Evolutionary conservation across 2,888 invertebrate species (phyloP).

Genomic region (Physocephala rufipes): DNA sequence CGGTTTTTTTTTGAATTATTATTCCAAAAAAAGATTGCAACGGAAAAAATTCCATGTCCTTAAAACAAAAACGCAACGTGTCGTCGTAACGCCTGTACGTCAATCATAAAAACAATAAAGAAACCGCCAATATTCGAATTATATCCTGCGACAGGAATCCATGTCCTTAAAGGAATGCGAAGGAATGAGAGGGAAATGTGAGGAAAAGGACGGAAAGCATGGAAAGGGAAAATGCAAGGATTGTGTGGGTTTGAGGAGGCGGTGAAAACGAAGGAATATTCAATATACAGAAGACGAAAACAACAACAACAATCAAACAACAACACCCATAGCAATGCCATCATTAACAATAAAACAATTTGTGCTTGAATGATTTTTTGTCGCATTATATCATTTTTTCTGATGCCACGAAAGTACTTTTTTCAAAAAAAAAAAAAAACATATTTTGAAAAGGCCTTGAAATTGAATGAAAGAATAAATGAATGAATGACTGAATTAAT

Average conservation of each 20-base stretch:
- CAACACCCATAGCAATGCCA: neutral
- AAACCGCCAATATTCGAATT: constrained; percentile 34
- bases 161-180: constrained; percentile 2
- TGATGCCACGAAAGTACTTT: too few species aligned
- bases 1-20: neutral
- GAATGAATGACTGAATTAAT: too few species aligned
- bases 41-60: constrained; percentile 23
- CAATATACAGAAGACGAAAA: neutral
- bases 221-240: too few species aligned
- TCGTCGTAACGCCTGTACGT: neutral
- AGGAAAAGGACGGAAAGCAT: too few species aligned
- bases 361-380: constrained; percentile 62
- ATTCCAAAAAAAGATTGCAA: neutral
- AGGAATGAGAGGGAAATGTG: constrained; percentile 2
- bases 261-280: neutral
- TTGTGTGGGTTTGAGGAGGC: neutral
- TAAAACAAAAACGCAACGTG: constrained; percentile 4
- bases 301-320: neutral
- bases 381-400: too few species aligned
- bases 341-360: constrained; percentile 45
- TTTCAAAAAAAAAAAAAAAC: constrained; percentile 16
- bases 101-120: constrained; percentile 9
- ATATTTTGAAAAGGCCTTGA: neutral
- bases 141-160: constrained; percentile 1
- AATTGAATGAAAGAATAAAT: constrained; percentile 1